Evolutionary conservation across 1,140 invertebrate species (phyloP), one percentile per base, ranked within the genome.

Genomic region (Coptotermes formosanus): DNA sequence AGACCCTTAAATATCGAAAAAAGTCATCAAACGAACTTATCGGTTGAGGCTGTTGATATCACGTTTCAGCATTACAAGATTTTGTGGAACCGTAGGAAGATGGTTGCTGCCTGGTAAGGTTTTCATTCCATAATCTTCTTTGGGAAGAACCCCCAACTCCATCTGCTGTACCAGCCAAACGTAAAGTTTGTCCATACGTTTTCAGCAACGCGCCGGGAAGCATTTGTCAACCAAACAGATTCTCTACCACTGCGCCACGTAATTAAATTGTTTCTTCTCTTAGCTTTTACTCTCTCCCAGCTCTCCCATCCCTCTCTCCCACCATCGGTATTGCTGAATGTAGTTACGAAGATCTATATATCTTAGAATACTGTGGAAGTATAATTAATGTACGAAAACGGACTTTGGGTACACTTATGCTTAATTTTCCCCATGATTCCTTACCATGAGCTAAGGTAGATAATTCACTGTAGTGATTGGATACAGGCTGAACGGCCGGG

Each of bases 161-260:
- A 6, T 11, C n/a, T 14, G 25, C 64, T 14, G 1, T 75, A 25
- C 25, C 64, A 75, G 1, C 64, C 64, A 75, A 75, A 75, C 64
- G 8, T n/a, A 75, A 75, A 75, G 25, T 75, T 75, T 75, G 30
- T 75, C 64, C 64, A 30, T 30, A 75, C 64, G 64, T 75, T 75
- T 64, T 75, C 25, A 75, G 64, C 64, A 75, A 75, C 64, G 64
- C 64, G 64, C 64, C 64, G 64, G 64, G 64, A 75, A 75, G 64
- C 64, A 75, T 75, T 75, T 75, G 64, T 75, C 64, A 75, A 75
- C 64, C 25, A 75, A 75, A 75, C 64, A 75, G 64, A 75, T 75
- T 75, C 30, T 75, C 64, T 25, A 30, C 25, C 64, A 75, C 25
- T 75, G 64, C 16, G 64, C 64, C 64, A 30, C 64, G 64, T 75